Percentiles rank a stretch among this genome's conserved stretches.
Evolutionary conservation across 1,140 invertebrate species (phyloP).

Genomic region (Varroa destructor): DNA sequence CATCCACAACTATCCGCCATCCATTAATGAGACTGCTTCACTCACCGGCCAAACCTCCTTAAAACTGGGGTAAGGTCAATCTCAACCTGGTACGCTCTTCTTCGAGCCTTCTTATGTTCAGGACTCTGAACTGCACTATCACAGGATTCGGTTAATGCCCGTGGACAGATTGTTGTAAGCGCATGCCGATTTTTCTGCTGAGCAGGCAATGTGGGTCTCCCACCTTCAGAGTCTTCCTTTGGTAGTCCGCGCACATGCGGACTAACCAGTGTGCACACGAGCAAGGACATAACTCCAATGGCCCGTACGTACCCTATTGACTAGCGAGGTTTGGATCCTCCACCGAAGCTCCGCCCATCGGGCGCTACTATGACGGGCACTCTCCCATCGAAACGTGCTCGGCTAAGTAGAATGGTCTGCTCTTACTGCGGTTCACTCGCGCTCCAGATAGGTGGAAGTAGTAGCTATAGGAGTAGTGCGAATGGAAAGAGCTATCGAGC

Average conservation of each 20-base stretch:
- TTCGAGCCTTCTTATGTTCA: slow-evolving; percentile 1
- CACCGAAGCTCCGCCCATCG: too few species aligned
- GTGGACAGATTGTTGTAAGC: too few species aligned
- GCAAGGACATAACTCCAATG: slow-evolving; percentile 23
- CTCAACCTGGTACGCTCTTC: slow-evolving; percentile 14
- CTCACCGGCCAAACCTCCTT: slow-evolving; percentile 25
- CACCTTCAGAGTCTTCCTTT: background rate
- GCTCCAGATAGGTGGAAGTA: too few species aligned
- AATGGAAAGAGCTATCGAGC: too few species aligned
- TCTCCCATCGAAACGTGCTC: too few species aligned
- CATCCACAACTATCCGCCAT: too few species aligned
- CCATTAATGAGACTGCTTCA: background rate
- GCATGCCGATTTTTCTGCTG: too few species aligned
- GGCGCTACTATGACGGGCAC: too few species aligned
- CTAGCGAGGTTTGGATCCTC: too few species aligned
- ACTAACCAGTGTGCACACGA: slow-evolving; percentile 28
- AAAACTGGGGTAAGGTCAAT: slow-evolving; percentile 16
- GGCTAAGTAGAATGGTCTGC: too few species aligned
- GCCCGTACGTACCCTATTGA: background rate
- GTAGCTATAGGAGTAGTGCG: too few species aligned
- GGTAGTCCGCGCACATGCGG: background rate
- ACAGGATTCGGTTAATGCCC: background rate
- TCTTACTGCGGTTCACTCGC: too few species aligned
- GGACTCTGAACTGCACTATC: background rate
- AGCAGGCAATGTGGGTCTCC: background rate